phyloP scores from a whole-genome alignment of 2,113 vertebrate species.

The Serinus canaria region DNA sequence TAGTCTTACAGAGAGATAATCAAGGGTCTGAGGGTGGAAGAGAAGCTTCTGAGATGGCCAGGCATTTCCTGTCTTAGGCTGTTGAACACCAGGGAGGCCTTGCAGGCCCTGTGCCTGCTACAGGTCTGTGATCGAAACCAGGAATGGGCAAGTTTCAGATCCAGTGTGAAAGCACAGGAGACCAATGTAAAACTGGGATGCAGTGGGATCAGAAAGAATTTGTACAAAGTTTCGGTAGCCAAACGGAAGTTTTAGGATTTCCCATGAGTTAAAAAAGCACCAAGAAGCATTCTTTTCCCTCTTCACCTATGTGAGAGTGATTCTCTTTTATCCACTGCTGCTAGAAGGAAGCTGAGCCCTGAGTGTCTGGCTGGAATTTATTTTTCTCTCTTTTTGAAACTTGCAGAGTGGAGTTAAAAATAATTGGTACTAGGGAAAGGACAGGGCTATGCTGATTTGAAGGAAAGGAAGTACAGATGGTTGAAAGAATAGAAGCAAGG shows the following conservation, averaged over 20 bases:
- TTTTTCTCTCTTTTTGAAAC: not conserved
- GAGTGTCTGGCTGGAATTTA: not conserved
- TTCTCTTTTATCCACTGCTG: not conserved
- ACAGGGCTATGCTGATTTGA: not conserved
- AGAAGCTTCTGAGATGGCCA: too few species aligned
- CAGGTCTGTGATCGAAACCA: not conserved
- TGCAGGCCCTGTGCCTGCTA: too few species aligned
- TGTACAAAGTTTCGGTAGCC: not conserved
- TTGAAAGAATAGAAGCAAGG: not conserved
- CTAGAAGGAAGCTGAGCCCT: not conserved
- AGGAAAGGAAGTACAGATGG: not conserved
- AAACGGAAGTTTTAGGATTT: not conserved
- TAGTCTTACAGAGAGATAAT: too few species aligned
- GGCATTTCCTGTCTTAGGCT: too few species aligned
- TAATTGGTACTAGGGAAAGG: not conserved
- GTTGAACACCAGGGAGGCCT: too few species aligned
- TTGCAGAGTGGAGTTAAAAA: not conserved
- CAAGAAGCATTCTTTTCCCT: not conserved
- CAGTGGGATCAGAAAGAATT: not conserved
- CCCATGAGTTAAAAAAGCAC: not conserved
- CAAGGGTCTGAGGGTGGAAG: too few species aligned
- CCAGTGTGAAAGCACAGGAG: not conserved
- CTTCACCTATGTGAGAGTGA: not conserved
- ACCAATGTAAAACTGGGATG: not conserved
- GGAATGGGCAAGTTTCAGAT: not conserved